Percentiles rank a stretch among this genome's conserved stretches.
These are phyloP conservation scores for Neopipo cinnamomea DNA, from an alignment of 2,113 vertebrate species.

Conservation along the genomic window DNA sequence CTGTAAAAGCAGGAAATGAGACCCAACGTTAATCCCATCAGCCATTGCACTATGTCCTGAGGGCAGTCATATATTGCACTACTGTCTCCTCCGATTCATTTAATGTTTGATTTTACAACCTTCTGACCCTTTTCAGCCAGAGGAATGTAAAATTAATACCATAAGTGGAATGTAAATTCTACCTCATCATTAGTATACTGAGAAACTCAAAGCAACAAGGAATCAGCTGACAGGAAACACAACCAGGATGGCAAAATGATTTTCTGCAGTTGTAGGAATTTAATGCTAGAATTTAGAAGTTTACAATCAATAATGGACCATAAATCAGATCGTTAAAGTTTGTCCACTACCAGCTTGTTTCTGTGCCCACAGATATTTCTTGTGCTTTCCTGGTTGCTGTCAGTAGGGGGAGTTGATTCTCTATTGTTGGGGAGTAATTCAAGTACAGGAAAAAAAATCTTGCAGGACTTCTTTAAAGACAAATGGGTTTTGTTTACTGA, in stretches of 20 bases:
- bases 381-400: constrained; percentile 76
- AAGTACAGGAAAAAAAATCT: not conserved
- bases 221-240: constrained; percentile 77
- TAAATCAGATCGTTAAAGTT: constrained; percentile 77
- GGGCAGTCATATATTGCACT: constrained; percentile 82
- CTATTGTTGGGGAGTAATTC: constrained; percentile 79
- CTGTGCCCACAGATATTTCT: constrained; percentile 52
- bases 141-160: constrained; percentile 86
- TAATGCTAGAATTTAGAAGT: constrained; percentile 77
- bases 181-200: constrained; percentile 76
- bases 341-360: constrained; percentile 65
- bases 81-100: constrained; percentile 84
- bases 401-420: constrained; percentile 95
- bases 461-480: constrained; percentile 3
- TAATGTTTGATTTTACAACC: constrained; percentile 85
- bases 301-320: constrained; percentile 77
- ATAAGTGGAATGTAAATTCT: constrained; percentile 83
- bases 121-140: constrained; percentile 81
- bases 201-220: constrained; percentile 66
- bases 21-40: constrained; percentile 81
- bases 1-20: constrained; percentile 85
- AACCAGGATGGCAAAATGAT: constrained; percentile 66
- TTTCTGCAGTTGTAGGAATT: constrained; percentile 76
- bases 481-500: not conserved
- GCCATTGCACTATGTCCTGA: constrained; percentile 78